Conservation (phyloP, 2,888 invertebrate species). For the Drosophila putrida region DNA sequence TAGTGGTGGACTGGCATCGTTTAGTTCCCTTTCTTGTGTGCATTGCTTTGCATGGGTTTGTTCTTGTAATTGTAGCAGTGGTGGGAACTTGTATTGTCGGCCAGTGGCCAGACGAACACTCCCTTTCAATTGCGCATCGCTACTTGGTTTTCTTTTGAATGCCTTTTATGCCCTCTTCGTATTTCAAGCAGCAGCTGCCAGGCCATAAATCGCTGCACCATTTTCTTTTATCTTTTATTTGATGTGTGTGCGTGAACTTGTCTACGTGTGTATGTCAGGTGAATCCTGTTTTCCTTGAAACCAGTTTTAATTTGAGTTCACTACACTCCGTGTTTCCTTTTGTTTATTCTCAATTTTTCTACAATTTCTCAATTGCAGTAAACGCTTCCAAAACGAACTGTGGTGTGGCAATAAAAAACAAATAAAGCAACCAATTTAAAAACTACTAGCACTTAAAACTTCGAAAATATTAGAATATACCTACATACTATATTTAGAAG, state of each 20-base stretch:
- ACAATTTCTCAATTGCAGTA: constrained; percentile 41
- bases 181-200: constrained; percentile 35
- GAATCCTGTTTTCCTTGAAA: constrained; percentile 81
- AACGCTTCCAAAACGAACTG: constrained; percentile 56
- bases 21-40: constrained; percentile 48
- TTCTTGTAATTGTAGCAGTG: constrained; percentile 31
- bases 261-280: constrained; percentile 59
- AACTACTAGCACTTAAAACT: constrained; percentile 22
- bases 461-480: constrained; percentile 22
- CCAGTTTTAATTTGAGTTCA: constrained; percentile 57
- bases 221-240: constrained; percentile 63
- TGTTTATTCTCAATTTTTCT: constrained; percentile 18
- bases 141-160: constrained; percentile 52
- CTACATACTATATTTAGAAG: constrained; percentile 12
- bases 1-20: constrained; percentile 63
- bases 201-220: constrained; percentile 75
- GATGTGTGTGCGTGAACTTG: constrained; percentile 11
- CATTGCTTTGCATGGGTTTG: constrained; percentile 69
- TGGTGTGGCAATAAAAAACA: constrained; percentile 61
- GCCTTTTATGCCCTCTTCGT: constrained; percentile 31
- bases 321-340: constrained; percentile 19
- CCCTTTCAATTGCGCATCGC: constrained; percentile 78
- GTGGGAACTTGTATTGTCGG: constrained; percentile 52
- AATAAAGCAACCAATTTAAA: constrained; percentile 20
- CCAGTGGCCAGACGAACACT: constrained; percentile 54